Conservation (phyloP, 2,113 vertebrate species). For the Equus quagga region DNA sequence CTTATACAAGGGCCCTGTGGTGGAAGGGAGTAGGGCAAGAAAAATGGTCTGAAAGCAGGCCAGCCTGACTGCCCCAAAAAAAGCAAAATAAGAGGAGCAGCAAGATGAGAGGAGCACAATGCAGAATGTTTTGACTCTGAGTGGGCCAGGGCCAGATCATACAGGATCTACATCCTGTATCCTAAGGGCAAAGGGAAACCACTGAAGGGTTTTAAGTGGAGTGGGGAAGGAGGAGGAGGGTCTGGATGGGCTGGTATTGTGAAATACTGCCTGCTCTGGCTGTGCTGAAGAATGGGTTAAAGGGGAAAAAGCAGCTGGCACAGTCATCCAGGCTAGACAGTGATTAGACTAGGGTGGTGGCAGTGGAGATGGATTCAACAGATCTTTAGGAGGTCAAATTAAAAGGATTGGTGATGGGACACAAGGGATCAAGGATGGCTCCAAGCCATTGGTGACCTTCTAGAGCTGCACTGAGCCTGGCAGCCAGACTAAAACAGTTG, state of each 20-base stretch:
- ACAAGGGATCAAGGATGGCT: accelerated
- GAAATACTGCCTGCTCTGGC: background rate
- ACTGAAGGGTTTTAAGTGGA: background rate
- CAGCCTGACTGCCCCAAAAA: background rate
- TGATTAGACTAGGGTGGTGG: background rate
- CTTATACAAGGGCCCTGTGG: background rate
- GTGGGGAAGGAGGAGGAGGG: no score
- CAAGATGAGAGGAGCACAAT: background rate
- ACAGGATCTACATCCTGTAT: accelerated
- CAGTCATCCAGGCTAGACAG: background rate
- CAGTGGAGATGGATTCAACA: background rate
- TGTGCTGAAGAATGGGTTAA: accelerated
- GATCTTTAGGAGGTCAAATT: background rate
- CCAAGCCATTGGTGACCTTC: background rate
- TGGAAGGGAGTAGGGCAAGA: background rate
- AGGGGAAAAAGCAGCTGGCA: background rate
- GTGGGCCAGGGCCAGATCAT: background rate
- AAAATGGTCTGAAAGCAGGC: background rate
- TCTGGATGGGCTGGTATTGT: background rate
- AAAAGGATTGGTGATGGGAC: background rate
- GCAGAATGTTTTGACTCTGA: background rate
- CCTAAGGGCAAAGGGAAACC: background rate
- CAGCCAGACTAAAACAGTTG: background rate
- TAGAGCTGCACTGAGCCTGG: background rate
- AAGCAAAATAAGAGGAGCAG: background rate